These are phyloP conservation scores for Pollenia griseotomentosa DNA, from an alignment of 2,888 invertebrate species.

Conservation along the genomic window DNA sequence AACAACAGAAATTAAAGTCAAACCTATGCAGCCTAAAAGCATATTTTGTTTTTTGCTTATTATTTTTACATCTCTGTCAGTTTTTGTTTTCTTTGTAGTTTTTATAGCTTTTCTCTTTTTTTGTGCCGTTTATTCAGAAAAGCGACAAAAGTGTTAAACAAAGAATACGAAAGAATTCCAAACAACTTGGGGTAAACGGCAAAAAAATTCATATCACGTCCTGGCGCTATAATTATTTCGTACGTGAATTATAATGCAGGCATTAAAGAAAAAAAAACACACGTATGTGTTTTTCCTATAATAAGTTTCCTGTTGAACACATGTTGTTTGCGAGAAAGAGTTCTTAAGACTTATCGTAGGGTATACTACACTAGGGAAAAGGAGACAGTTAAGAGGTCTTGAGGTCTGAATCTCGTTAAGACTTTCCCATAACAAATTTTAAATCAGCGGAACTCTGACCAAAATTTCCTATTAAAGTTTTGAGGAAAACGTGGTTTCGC, in stretches of 20 bases:
- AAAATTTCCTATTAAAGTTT: no score
- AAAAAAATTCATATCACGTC: conserved; percentile 68
- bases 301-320: conserved; percentile 70
- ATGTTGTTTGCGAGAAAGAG: conserved; percentile 64
- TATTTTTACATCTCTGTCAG: conserved; percentile 39
- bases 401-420: neutral
- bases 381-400: neutral
- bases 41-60: conserved; percentile 29
- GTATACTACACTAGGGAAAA: neutral
- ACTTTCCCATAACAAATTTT: no score
- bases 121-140: conserved; percentile 10
- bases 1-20: conserved; percentile 26
- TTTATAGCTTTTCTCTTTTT: neutral
- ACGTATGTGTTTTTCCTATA: conserved; percentile 44
- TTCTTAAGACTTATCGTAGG: neutral
- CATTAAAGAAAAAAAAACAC: conserved; percentile 25
- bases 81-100: neutral
- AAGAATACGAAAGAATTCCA: conserved; percentile 23
- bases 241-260: conserved; percentile 70
- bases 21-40: conserved; percentile 41
- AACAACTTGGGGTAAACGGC: conserved; percentile 48
- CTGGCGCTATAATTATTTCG: conserved; percentile 73
- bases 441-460: no score
- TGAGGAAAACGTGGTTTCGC: no score
- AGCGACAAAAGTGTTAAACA: conserved; percentile 17